Evolutionary conservation across 92 coral and sea anemone genomes (phyloP).

Genomic region (Palythoa heliodiscus): DNA sequence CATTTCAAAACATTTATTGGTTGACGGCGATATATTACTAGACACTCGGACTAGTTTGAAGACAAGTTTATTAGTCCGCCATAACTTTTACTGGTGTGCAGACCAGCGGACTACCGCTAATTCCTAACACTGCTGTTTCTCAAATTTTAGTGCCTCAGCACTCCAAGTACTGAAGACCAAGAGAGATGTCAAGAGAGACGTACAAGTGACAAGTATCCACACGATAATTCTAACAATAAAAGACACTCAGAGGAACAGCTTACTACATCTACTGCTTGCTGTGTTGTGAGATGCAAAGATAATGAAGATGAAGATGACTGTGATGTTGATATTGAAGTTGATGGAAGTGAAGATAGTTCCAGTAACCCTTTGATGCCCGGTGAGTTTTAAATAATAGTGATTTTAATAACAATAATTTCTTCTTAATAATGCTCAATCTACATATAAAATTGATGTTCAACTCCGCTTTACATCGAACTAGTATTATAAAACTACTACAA

Average conservation of each 20-base stretch:
- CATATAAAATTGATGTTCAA: too few species aligned
- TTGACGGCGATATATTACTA: too few species aligned
- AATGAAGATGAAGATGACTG: conserved; percentile 53
- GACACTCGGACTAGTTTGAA: too few species aligned
- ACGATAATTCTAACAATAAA: background rate
- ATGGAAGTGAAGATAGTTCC: conserved; percentile 57
- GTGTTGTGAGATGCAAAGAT: conserved; percentile 42
- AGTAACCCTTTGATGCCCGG: conserved; percentile 32
- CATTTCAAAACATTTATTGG: too few species aligned
- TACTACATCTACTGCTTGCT: background rate
- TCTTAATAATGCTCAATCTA: too few species aligned
- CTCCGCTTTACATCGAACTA: too few species aligned
- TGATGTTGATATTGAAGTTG: conserved; percentile 79
- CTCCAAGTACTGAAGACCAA: background rate
- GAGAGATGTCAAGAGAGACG: background rate
- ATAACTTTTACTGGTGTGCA: too few species aligned
- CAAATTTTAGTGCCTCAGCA: background rate
- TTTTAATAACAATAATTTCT: too few species aligned
- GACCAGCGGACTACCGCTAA: too few species aligned
- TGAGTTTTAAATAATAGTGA: background rate
- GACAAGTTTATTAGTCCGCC: too few species aligned
- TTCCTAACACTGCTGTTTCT: too few species aligned
- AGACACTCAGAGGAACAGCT: background rate
- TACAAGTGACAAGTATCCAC: background rate
- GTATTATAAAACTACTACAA: too few species aligned